Base-by-base conservation (phyloP, 2,888 invertebrate species). In the Drosophila tanythrix region DNA sequence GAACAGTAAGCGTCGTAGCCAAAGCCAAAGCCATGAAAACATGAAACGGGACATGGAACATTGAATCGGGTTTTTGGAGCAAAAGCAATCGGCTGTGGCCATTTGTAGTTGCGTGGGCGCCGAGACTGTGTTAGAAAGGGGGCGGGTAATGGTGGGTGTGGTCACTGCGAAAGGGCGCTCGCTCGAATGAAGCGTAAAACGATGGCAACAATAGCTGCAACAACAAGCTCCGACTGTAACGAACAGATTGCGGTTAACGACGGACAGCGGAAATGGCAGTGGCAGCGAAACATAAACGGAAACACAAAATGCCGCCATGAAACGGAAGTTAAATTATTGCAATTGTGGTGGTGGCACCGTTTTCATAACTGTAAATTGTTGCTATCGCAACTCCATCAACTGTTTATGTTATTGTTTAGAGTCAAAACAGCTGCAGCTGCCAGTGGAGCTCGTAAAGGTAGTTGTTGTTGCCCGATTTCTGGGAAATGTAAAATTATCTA, bases 251-350 rank as follows among this genome's bases (percentile, higher is more conserved):
- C 62, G 72, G 67, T 74, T 65, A 64, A 69, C 69, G 55, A 53
- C 55, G 65, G 55, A 63, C 65, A 74, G 73, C 82, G 86, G 88
- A 88, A 88, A 79, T 85, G 77, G 79, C 82, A 81, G 59, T 68
- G 73, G 81, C 72, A 78, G 68, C 73, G 72, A 79, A 76, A 76
- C 70, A 74, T 59, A 74, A 81, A 78, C 87, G 89, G 87, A 89
- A 84, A 87, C 87, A 81, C 87, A 88, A 83, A 88, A 89, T 82
- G 82, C 79, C 84, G 75, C 81, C 76, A 82, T 83, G 74, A 77
- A 89, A 79, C 88, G 88, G 88, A 89, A 88, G 88, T 83, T 82
- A 89, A 88, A 88, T 88, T 89, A 88, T 87, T 88, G 88, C 86
- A 82, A 77, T 88, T 79, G 88, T 76, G 83, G 77, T 77, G 82